Base-by-base conservation (phyloP, 2,888 invertebrate species). In the Aspidapion aeneum region DNA sequence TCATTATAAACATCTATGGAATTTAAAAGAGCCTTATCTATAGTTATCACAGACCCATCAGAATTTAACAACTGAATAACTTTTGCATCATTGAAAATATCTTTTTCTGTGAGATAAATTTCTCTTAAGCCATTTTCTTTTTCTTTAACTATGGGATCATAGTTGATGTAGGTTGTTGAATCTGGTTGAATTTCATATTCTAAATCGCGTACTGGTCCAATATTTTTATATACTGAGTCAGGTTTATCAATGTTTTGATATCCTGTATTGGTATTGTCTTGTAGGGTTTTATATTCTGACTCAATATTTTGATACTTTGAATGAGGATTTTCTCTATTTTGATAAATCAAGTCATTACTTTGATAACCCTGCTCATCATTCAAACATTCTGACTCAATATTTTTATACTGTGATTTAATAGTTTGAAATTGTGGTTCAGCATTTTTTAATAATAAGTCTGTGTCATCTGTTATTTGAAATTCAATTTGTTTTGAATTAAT, bases 51-150 rank as follows among this genome's bases (percentile, higher is more conserved):
- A 49, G 69, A 72, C 18, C 74, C 74, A 67, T 76, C 75, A 52
- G 68, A 62, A 65, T 74, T 74, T 18, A 74, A 60, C 20, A 75
- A 62, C 60, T 76, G 74, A 55, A 75, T 72, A 55, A 73, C 65
- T 58, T 71, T 72, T 35, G 63, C 63, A 22, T 68, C 64, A 18
- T 64, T 66, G 51, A 68, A 65, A 56, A 58, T 61, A 59, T 63
- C 63, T 55, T 64, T 62, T 49, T 66, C 65, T 1, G 63, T 64
- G 21, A 65, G 52, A 50, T 63, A 67, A 18, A 67, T 63, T 52
- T 66, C 65, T 50, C 62, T 67, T 35, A 60, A 56, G 2, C 64
- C 62, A 61, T 63, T 58, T 21, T 57, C 49, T 20, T 66, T 61
- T 51, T 65, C 66, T 18, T 58, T 66, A 17, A 66, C 66, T 35